Evolutionary conservation across 2,888 invertebrate species (phyloP).

Genomic region (Tortrix viridana): DNA sequence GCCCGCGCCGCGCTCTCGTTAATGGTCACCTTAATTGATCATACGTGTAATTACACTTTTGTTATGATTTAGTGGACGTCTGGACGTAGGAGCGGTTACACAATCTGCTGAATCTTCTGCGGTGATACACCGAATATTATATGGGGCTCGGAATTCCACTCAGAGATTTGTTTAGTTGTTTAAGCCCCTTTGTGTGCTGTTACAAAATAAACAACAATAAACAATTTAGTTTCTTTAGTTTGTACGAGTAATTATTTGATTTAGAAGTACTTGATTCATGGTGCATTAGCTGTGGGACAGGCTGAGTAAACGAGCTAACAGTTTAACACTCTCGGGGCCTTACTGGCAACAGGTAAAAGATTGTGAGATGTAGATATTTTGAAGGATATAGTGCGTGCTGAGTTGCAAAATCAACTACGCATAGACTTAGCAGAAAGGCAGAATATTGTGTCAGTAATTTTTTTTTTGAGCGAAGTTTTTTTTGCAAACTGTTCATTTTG

Average conservation of each 20-base stretch:
- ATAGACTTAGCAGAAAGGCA: too few relatives aligned
- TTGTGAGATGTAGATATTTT: neutral
- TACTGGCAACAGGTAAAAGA: constrained; percentile 32
- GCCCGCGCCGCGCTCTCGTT: constrained; percentile 52
- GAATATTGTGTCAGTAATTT: too few relatives aligned
- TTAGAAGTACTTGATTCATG: constrained; percentile 8
- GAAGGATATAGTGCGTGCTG: constrained; percentile 9
- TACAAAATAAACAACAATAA: neutral
- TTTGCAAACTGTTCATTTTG: too few relatives aligned
- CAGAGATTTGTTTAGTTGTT: too few relatives aligned
- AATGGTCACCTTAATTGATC: constrained; percentile 65
- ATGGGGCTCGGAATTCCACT: constrained; percentile 41
- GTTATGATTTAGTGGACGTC: constrained; percentile 58
- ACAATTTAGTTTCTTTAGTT: neutral
- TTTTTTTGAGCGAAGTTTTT: too few relatives aligned
- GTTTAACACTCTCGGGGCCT: constrained; percentile 40
- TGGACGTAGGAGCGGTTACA: constrained; percentile 55
- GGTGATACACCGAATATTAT: constrained; percentile 46
- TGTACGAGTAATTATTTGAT: neutral
- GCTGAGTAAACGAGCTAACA: constrained; percentile 41
- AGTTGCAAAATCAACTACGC: neutral
- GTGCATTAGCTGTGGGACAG: constrained; percentile 22
- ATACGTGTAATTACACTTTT: constrained; percentile 67
- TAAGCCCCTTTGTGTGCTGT: too few relatives aligned
- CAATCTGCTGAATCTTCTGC: constrained; percentile 51